A percentile compares a stretch with the other conserved stretches of the same genome.
Conservation (phyloP, 2,888 invertebrate genomes). For the Sialis fuliginosa region DNA sequence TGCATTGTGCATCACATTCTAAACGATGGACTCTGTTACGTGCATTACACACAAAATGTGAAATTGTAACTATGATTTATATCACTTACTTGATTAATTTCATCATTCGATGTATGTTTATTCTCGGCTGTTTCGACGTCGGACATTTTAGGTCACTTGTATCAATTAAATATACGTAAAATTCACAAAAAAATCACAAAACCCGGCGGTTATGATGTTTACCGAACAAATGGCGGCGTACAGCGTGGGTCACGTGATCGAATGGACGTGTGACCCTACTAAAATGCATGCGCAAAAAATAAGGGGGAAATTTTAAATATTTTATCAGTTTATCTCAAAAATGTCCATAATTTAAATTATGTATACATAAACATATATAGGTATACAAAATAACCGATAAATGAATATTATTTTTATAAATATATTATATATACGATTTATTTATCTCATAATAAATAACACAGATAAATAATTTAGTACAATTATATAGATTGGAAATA, state of each 20-base stretch:
- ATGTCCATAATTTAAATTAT: no score
- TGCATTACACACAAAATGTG: slow-evolving; percentile 23
- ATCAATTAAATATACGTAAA: slow-evolving; percentile 19
- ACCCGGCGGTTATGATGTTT: slow-evolving; percentile 37
- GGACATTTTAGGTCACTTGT: slow-evolving; percentile 21
- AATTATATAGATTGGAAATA: no score
- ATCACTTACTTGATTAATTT: slow-evolving; percentile 22
- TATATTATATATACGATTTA: no score
- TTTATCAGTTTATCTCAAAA: no score
- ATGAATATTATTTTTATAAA: no score
- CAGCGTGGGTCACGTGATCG: slow-evolving; percentile 39
- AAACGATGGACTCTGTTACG: slow-evolving; percentile 20
- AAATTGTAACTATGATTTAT: slow-evolving; percentile 10
- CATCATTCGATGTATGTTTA: slow-evolving; percentile 23
- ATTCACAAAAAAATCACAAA: slow-evolving; percentile 23
- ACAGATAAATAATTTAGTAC: no score
- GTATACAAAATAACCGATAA: no score
- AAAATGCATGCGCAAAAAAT: no score
- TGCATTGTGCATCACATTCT: slow-evolving; percentile 21
- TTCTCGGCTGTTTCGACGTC: slow-evolving; percentile 24
- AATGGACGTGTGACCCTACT: no score
- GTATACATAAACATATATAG: no score
- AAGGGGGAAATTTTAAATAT: no score
- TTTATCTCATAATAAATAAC: no score
- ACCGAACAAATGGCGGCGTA: slow-evolving; percentile 38